These are phyloP conservation scores for Rostratula benghalensis DNA, from an alignment of 2,113 vertebrate species.

Conservation along the genomic window DNA sequence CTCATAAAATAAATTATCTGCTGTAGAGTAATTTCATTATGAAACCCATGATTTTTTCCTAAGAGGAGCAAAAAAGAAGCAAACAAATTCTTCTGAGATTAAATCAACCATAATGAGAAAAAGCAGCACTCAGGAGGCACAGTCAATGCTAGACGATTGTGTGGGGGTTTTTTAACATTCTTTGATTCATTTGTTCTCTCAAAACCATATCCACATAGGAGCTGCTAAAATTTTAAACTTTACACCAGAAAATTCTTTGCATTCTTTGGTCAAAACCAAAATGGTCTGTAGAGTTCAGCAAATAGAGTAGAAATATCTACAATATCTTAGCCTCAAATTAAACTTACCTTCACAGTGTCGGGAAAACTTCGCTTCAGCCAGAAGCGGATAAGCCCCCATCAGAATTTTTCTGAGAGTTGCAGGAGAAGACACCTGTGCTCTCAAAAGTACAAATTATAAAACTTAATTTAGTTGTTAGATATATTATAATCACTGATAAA, in stretches of 20 bases:
- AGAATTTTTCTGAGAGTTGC: not conserved
- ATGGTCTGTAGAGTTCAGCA: constrained; percentile 30
- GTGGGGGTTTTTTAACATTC: not conserved
- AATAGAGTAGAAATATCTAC: constrained; percentile 9
- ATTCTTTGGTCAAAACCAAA: not conserved
- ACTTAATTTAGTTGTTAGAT: not conserved
- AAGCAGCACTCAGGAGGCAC: not conserved
- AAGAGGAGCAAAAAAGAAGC: not conserved
- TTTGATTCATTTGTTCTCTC: not conserved
- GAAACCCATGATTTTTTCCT: not conserved
- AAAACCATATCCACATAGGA: not conserved
- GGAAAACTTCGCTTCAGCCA: not conserved
- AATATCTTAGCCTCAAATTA: constrained; percentile 56
- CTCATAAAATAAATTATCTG: not conserved
- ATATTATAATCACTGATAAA: not conserved
- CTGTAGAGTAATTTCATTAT: not conserved
- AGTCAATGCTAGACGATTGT: not conserved
- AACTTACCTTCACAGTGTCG: not conserved
- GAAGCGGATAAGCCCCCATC: not conserved
- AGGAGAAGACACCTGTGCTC: not conserved
- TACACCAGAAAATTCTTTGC: constrained; percentile 10
- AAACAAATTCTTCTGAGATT: not conserved
- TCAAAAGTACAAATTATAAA: not conserved
- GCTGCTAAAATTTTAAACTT: constrained; percentile 33
- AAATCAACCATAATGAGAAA: not conserved